Percentiles rank a stretch among this genome's conserved stretches.
These are phyloP conservation scores for Melanerpes formicivorus DNA, from an alignment of 2,113 vertebrate species.

Conservation along the genomic window DNA sequence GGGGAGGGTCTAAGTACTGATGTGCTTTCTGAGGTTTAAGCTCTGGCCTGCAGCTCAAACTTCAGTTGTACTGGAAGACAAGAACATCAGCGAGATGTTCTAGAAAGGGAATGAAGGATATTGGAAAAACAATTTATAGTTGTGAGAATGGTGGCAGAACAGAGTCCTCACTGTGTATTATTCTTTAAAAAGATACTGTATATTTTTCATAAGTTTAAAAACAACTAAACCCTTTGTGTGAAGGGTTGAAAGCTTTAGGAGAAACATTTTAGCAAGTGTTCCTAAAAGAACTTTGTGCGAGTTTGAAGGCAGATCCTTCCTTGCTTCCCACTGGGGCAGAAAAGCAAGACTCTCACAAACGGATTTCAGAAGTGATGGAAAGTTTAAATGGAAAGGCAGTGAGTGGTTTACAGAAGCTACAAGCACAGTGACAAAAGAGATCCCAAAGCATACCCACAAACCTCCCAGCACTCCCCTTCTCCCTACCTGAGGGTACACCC, in stretches of 20 bases:
- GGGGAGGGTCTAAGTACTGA: background rate
- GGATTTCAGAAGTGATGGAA: no score
- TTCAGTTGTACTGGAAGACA: background rate
- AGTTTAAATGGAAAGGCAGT: no score
- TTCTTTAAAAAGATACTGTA: background rate
- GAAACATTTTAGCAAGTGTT: background rate
- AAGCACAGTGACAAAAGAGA: no score
- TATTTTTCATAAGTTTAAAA: background rate
- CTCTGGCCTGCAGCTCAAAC: background rate
- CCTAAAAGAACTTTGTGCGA: background rate
- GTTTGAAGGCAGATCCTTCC: no score
- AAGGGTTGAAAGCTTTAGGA: no score
- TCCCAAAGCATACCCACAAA: no score
- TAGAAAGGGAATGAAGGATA: background rate
- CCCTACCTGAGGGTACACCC: no score
- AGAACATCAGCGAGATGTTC: background rate
- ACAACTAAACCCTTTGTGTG: background rate
- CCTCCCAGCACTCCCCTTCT: no score
- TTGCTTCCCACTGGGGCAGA: no score
- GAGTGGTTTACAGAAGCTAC: no score
- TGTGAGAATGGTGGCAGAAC: background rate
- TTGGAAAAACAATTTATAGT: background rate
- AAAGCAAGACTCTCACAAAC: no score
- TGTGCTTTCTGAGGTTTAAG: background rate
- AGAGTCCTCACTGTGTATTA: background rate